These are phyloP conservation scores for Contarinia nasturtii DNA, from an alignment of 1,140 invertebrate genomes.

Conservation along the genomic window DNA sequence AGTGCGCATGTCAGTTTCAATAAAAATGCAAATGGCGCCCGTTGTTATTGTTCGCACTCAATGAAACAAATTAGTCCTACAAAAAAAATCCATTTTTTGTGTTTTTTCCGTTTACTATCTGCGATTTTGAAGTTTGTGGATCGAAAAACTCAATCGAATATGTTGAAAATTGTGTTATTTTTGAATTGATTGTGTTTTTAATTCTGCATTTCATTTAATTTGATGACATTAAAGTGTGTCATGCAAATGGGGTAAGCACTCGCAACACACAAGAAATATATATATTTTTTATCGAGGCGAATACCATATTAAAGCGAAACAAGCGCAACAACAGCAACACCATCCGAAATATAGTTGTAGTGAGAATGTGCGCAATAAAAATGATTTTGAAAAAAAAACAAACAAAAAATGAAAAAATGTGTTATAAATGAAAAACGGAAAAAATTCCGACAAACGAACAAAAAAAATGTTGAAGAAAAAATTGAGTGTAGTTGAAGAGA, in stretches of 20 bases:
- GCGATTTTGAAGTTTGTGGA: not conserved
- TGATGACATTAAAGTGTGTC: not conserved
- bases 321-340: not conserved
- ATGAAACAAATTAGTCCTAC: not conserved
- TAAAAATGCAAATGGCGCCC: conserved; percentile 4
- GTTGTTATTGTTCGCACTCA: conserved; percentile 3
- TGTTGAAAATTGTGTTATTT: not conserved
- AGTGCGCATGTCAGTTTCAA: conserved; percentile 1
- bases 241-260: conserved; percentile 1
- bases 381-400: not conserved
- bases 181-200: not conserved
- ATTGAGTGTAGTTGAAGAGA: no score
- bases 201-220: not conserved
- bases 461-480: no score
- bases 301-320: not conserved
- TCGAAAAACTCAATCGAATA: not conserved
- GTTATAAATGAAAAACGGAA: no score
- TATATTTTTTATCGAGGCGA: not conserved
- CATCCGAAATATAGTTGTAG: not conserved
- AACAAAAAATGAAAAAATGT: not conserved
- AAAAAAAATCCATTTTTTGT: not conserved
- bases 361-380: not conserved
- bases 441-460: no score
- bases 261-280: not conserved
- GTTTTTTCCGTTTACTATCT: not conserved